Evolutionary conservation across 2,888 invertebrate species (phyloP), one percentile per base, ranked within the genome.

Genomic region (Choristoneura rosaceana): DNA sequence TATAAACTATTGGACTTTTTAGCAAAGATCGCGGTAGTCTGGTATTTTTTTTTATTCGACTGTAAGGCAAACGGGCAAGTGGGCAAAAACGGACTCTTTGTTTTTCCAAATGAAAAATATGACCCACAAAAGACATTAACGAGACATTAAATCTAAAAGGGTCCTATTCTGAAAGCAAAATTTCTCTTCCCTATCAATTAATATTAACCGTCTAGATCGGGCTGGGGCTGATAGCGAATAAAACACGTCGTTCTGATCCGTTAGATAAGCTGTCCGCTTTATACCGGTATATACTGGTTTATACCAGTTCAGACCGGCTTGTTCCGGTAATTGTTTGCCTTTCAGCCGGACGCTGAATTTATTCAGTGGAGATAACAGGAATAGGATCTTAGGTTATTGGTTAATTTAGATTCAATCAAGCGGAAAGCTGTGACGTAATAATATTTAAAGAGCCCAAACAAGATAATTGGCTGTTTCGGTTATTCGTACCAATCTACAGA

Each of bases 261-360:
- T 62, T 58, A 67, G 71, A 68, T 71, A 71, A 64, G 66, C 70
- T 70, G 60, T 52, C 61, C 68, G 68, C 69, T 70, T 70, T 38
- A 70, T 70, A 47, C 65, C 61, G 60, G 50, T 61, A 66, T 41
- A 52, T 60, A 61, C 60, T 43, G 61, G 60, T 67, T 45, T 61
- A 55, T 52, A 52, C 52, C 52, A 60, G 62, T 63, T 58, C 67
- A 8, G 12, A 25, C 58, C 45, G 69, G 69, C 62, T 25, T 52
- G 52, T 61, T 61, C 52, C 71, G 62, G 71, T 71, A 71, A 71
- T 71, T 71, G 71, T 71, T 71, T 71, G 71, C 71, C 71, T 71
- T 71, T 71, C 62, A 68, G 55, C 71, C 17, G 65, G 62, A 67
- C 67, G 61, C 67, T n/a, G 60, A 68, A 67, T 71, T 63, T 63